Conservation (phyloP, 1,140 invertebrate genomes). For the Carcinoscorpius rotundicauda region DNA sequence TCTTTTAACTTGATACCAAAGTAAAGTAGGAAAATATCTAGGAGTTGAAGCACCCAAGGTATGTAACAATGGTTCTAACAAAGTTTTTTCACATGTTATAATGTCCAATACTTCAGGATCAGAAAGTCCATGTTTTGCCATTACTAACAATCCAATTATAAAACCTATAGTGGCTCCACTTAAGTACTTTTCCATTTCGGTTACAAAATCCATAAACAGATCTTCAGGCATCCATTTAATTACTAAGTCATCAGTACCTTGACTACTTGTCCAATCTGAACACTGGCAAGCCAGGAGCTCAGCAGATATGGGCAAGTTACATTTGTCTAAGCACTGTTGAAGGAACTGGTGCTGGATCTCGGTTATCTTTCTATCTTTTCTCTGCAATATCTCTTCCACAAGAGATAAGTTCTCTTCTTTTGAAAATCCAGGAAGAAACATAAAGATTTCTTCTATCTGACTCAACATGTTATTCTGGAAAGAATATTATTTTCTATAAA, state of each 20-base stretch:
- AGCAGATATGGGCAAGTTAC: conserved; percentile 1
- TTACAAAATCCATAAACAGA: conserved; percentile 10
- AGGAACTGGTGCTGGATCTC: not conserved
- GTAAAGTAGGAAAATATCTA: conserved; percentile 9
- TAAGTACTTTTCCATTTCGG: conserved; percentile 15
- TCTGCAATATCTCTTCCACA: not conserved
- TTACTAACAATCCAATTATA: conserved; percentile 49
- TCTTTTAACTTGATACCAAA: conserved; percentile 12
- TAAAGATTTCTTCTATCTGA: too few relatives aligned
- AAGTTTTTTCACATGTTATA: conserved; percentile 52
- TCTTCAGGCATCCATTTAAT: conserved; percentile 10
- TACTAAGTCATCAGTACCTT: not conserved
- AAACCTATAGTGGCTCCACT: conserved; percentile 11
- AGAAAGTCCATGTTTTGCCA: conserved; percentile 53
- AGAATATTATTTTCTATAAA: too few relatives aligned
- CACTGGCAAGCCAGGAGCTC: conserved; percentile 8
- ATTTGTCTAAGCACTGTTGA: not conserved
- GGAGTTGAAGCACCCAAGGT: conserved; percentile 26
- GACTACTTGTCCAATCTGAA: conserved; percentile 9
- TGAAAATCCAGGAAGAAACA: not conserved
- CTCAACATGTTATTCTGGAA: too few relatives aligned
- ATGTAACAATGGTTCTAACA: conserved; percentile 49
- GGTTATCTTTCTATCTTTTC: not conserved
- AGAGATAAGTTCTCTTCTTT: not conserved
- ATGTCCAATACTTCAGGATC: conserved; percentile 61